Evolutionary conservation across 2,113 vertebrate species (phyloP).

Genomic region (Hemichromis elongatus): DNA sequence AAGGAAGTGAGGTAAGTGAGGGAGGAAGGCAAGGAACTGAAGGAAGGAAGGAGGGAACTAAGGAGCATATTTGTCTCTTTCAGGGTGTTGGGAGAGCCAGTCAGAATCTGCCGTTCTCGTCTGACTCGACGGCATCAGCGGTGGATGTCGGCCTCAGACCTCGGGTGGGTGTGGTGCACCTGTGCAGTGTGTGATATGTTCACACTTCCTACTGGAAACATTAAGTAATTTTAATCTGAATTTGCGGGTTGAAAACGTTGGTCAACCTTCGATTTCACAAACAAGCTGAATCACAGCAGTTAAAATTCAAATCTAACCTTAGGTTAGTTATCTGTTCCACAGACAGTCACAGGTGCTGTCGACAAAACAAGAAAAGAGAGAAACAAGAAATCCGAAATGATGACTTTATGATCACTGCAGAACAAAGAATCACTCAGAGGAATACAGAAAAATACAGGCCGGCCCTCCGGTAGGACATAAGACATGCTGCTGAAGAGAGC

Average conservation of each 20-base stretch:
- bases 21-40: background rate
- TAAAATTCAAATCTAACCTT: background rate
- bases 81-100: background rate
- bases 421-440: background rate
- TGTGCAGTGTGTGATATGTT: background rate
- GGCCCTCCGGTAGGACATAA: too few relatives aligned
- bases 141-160: background rate
- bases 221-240: background rate
- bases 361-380: background rate
- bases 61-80: background rate
- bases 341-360: background rate
- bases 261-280: background rate
- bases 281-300: background rate
- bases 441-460: background rate
- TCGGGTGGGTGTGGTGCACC: background rate
- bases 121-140: background rate
- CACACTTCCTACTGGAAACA: background rate
- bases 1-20: slow-evolving; percentile 17
- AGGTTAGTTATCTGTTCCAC: background rate
- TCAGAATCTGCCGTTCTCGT: background rate
- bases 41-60: background rate
- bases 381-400: background rate
- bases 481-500: background rate
- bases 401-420: background rate
- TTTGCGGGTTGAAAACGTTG: background rate